Base-by-base conservation (phyloP, 2,797 vertebrate species). In the Callimico goeldii region DNA sequence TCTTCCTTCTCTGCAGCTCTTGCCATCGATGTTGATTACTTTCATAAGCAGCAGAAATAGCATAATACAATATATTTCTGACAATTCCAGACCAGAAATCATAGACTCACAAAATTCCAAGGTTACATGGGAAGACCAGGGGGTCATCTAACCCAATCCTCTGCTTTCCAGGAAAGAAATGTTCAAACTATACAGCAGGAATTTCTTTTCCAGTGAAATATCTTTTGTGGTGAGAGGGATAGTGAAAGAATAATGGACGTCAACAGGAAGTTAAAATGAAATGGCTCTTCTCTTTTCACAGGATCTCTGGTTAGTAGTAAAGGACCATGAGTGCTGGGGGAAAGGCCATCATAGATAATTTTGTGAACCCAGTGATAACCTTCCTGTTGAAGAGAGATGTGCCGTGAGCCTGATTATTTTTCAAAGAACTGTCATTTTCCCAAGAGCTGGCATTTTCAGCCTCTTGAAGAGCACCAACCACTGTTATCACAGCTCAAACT, bases 401-500 rank as follows among this genome's bases (percentile, higher is more conserved):
- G 1, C 0, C 0, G 91, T 13, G 55, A 97, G 96, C 80, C 57
- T 81, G 91, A 92, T 77, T 90, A 75, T 93, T 93, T 90, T 92
- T 86, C 61, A 52, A 46, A 96, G 30, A 67, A 55, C 79, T 93
- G 86, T 88, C 26, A 26, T 94, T 97, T 94, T 85, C 46, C 87
- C 39, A 64, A 94, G 55, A 97, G 28, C 90, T 76, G 82, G 7
- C 92, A 98, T 96, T 91, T 94, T 76, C 91, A 39, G 48, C 89
- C 81, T 64, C 94, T 87, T 94, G 76, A 96, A 81, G 95, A 95
- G 89, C 22, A 92, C 92, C 93, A 57, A 91, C 61, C 46, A 9
- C 91, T 39, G 57, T 96, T 95, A 88, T 96, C 96, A 95, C 55
- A 92, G 90, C 91, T 96, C 92, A 80, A 70, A 75, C 83, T 70